Conservation (phyloP, 2,113 vertebrate genomes). For the Psophia crepitans region DNA sequence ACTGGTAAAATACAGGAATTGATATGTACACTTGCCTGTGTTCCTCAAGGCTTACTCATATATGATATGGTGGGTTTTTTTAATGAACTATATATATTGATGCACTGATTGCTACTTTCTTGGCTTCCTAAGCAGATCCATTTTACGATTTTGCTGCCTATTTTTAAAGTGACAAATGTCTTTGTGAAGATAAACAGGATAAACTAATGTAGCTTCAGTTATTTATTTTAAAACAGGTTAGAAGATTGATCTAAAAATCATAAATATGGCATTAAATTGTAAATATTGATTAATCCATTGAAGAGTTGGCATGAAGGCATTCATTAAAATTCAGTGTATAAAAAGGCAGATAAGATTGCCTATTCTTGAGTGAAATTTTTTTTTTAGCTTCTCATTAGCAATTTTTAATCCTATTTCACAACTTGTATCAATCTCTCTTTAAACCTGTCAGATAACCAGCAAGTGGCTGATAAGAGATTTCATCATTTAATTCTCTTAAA, state of each 20-base stretch:
- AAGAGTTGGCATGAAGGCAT: not conserved
- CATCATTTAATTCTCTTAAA: constrained; percentile 11
- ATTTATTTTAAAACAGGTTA: not conserved
- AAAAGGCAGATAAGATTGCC: not conserved
- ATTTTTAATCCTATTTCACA: constrained; percentile 12
- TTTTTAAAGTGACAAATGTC: not conserved
- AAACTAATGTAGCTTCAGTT: not conserved
- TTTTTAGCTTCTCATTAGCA: not conserved
- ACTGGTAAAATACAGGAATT: not conserved
- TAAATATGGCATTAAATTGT: not conserved
- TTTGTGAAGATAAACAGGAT: not conserved
- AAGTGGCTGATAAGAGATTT: constrained; percentile 9
- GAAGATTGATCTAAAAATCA: not conserved
- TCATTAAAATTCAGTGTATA: not conserved
- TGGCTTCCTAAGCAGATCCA: not conserved
- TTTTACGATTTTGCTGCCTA: not conserved
- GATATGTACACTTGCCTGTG: not conserved
- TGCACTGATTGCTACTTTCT: not conserved
- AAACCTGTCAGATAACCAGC: constrained; percentile 21
- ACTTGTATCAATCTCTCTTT: not conserved
- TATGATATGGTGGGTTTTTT: accelerated
- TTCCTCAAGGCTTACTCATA: not conserved
- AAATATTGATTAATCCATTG: not conserved
- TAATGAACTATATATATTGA: not conserved
- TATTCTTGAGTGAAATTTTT: not conserved